Evolutionary conservation across 2,113 vertebrate genomes (phyloP), one percentile per base, ranked within the genome.

Genomic region (Pontoporia blainvillei): DNA sequence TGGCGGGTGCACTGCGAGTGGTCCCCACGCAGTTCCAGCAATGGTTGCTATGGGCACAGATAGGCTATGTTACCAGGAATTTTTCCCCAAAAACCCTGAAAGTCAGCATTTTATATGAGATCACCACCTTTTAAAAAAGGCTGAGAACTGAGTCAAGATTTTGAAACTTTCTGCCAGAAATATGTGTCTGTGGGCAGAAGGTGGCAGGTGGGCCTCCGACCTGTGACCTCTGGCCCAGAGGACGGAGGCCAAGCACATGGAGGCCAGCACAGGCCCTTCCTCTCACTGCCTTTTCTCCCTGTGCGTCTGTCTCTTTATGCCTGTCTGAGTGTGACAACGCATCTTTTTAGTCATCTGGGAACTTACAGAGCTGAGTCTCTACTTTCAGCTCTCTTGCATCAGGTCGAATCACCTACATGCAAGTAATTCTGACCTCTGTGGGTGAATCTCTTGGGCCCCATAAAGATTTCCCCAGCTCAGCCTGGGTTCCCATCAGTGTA

Each of bases 231-330:
- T 1, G 12, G 8, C 14, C 23, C 57, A 25, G 36, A 29, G 1
- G 2, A 49, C 0, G 4, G 71, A 41, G 31, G 29, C 57, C 44
- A 2, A 57, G 62, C 12, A 5, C 8, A 5, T 3, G 8, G 9
- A 1, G 1, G 6, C 14, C 14, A 20, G 10, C 4, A 3, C 0
- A 0, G 3, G 8, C 14, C 15, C 10, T 20, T 44, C 6, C 67
- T 39, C 36, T 36, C 9, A n/a, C 39, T 52, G 8, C 25, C 18
- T 31, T 13, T 57, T 25, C 67, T 31, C 3, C 44, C 5, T 5
- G 4, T 17, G 13, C 1, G 0, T 13, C 57, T 11, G 8, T 64
- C 64, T 44, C 61, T 31, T 44, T 27, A 7, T 36, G 46, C n/a
- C 36, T 34, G 8, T 52, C 7, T 4, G 12, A 4, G 10, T 3